Evolutionary conservation across 2,113 vertebrate genomes (phyloP).

Genomic region (Desmodus rotundus): DNA sequence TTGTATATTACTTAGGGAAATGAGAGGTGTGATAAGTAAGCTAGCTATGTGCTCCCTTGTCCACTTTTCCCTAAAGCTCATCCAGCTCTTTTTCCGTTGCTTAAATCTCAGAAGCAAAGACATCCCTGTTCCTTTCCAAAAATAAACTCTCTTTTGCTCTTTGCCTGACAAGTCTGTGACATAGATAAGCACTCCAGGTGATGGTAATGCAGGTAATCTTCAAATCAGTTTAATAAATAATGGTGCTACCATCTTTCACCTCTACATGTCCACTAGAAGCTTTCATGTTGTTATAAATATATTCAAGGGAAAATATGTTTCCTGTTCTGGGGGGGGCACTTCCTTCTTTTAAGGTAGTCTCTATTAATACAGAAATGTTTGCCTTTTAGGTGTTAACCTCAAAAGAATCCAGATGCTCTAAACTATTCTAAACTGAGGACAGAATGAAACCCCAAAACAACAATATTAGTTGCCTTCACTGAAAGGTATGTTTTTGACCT

Average conservation of each 20-base stretch:
- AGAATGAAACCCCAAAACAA: neutral
- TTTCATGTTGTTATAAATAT: neutral
- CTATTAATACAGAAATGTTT: neutral
- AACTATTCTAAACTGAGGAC: neutral
- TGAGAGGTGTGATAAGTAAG: neutral
- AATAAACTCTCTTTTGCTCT: neutral
- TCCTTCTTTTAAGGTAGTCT: neutral
- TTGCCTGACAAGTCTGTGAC: neutral
- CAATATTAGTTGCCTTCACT: neutral
- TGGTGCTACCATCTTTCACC: neutral
- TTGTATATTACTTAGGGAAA: neutral
- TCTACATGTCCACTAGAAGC: neutral
- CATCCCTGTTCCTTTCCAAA: neutral
- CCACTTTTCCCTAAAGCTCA: neutral
- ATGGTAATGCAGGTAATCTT: neutral
- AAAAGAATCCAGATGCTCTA: neutral
- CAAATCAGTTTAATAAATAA: neutral
- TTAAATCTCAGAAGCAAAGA: neutral
- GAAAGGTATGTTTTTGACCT: neutral
- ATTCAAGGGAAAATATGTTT: neutral
- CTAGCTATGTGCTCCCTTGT: neutral
- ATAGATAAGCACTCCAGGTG: neutral
- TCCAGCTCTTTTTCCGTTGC: neutral
- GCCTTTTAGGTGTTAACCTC: neutral
- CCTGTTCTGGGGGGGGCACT: neutral